Percentiles rank a stretch among this genome's conserved stretches.
Conservation (phyloP, 2,113 vertebrate genomes). For the Campylomormyrus numenius region DNA sequence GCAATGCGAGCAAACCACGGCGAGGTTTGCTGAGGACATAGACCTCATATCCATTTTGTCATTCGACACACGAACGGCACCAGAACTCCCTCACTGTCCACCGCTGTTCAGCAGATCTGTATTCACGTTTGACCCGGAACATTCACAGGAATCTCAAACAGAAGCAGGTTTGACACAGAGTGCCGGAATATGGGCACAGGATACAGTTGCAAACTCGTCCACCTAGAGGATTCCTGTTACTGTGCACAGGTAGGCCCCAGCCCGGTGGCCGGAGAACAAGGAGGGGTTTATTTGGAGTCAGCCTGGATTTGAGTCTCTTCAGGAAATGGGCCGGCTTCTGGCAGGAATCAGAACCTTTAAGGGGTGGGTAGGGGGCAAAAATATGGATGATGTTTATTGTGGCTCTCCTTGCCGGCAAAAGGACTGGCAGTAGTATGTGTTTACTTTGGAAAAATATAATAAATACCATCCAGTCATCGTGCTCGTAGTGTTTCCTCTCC, state of each 20-base stretch:
- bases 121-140: conserved; percentile 41
- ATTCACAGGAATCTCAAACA: conserved; percentile 2
- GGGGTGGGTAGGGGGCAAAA: neutral
- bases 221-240: conserved; percentile 50
- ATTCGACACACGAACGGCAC: neutral
- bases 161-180: neutral
- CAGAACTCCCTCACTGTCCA: neutral
- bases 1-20: neutral
- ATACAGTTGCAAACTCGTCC: neutral
- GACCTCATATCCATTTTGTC: neutral
- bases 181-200: neutral
- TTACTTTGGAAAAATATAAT: conserved; percentile 2
- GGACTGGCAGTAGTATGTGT: conserved; percentile 1
- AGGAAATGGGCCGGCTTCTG: conserved; percentile 62
- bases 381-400: conserved; percentile 37
- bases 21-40: neutral
- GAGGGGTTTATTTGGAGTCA: conserved; percentile 66
- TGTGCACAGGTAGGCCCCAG: conserved; percentile 64
- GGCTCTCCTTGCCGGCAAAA: conserved; percentile 49
- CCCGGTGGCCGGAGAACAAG: conserved; percentile 46
- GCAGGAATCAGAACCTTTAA: conserved; percentile 61
- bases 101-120: neutral
- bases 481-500: neutral
- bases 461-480: neutral
- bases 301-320: conserved; percentile 55